Base-by-base conservation (phyloP, 2,888 invertebrate genomes). In the Drosophila picticornis region DNA sequence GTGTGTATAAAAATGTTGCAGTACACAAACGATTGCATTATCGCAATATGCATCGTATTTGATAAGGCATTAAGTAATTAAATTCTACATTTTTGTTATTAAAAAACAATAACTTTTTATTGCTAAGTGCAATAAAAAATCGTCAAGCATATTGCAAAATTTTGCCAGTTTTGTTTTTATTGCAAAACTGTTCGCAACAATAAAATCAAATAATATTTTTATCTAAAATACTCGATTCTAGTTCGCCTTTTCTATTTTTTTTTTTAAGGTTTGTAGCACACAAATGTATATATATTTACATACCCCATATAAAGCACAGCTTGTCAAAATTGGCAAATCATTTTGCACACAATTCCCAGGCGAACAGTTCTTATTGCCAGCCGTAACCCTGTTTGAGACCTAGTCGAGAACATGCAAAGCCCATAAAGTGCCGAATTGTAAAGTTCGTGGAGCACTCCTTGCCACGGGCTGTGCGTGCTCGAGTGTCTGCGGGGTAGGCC, bases 391-490 rank as follows among this genome's bases (percentile, higher is more conserved):
- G 4, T 25, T 46, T 46, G 25, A 25, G 25, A 34, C 40, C 27
- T 29, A 60, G 51, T 52, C 43, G 58, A 55, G 40, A 10, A 13
- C 56, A 32, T 9, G 55, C n/a, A 25, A 22, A 25, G 34, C 64
- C 62, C 57, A 78, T 75, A 72, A 70, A 62, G 67, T 71, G 71
- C 64, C 55, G 75, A 75, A 71, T 71, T 78, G 77, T 62, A 65
- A 70, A 70, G 34, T 63, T 55, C 63, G 60, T 62, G 68, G 61
- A 60, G 63, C 59, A 68, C 68, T 79, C 79, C 69, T 75, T 79
- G 69, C 79, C 43, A 69, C 64, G 38, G 27, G 32, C 55, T 52
- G 77, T 77, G 80, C 80, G 80, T 80, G 80, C 66, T 80, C 72
- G 56, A 80, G 80, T 80, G 80, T 53, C 63, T 60, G 67, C 48